Evolutionary conservation across 2,888 invertebrate genomes (phyloP), one percentile per base, ranked within the genome.

Genomic region (Nysson spinosus): DNA sequence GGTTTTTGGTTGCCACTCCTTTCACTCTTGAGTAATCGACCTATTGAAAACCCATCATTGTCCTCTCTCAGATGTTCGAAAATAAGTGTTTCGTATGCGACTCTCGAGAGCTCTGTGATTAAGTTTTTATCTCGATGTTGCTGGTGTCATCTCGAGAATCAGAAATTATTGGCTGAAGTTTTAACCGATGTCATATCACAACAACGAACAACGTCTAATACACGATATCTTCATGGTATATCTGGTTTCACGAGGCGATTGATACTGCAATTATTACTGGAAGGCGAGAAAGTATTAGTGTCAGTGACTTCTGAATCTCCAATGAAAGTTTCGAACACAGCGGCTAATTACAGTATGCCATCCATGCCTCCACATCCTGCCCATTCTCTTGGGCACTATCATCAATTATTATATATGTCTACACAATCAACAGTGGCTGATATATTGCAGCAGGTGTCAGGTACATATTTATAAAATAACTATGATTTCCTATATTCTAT

Each of bases 241-340:
- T 94, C 95, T 0, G 96, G 96, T 4, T 97, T 97, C 88, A 94
- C 96, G 32, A 91, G 97, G 20, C 91, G 96, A 49, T 88, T 97
- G 57, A 93, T 97, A 70, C 89, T 97, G 50, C 96, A 97, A 81
- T 90, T 97, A 54, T 89, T 97, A 68, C 88, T 97, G 67, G 96
- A 96, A 81, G 94, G 94, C 81, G 96, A 96, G 88, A 94, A 94
- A 78, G 92, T 95, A 64, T 90, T 92, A 17, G 93, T 96, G 17
- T 93, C 93, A 74, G 91, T 96, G 57, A 88, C 87, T 1, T 88
- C 85, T 2, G 86, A 86, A 55, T 72, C 78, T 58, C 84, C 83
- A 7, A 85, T 86, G 82, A 84, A 82, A 72, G 78, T 83, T 20
- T 81, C 83, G 1, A 77, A 73, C 32, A 78, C 72, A 2, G 70